Evolutionary conservation across 64 coral and sea anemone species (phyloP).

Genomic region (Montipora sp.): DNA sequence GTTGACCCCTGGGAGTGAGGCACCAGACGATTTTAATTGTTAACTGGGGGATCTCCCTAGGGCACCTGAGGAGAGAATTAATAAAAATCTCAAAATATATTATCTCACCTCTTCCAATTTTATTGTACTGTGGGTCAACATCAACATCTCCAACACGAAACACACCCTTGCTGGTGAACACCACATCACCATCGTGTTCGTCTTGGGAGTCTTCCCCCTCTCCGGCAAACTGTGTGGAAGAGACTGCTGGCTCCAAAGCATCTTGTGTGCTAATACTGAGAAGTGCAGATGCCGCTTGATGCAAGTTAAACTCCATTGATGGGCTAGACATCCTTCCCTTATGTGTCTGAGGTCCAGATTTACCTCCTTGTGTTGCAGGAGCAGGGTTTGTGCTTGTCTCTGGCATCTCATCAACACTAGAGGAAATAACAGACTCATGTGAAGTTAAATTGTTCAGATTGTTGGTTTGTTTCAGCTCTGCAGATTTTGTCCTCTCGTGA

Average conservation of each 20-base stretch:
- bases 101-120: slow-evolving; percentile 90
- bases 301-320: slow-evolving; percentile 80
- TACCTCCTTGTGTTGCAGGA: background rate
- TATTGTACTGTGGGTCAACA: slow-evolving; percentile 96
- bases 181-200: slow-evolving; percentile 82
- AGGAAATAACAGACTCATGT: background rate
- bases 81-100: background rate
- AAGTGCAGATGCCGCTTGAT: slow-evolving; percentile 86
- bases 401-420: background rate
- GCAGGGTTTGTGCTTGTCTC: background rate
- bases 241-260: slow-evolving; percentile 32
- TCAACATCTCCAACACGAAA: slow-evolving; percentile 98
- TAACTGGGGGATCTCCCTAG: no score
- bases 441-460: slow-evolving; percentile 12
- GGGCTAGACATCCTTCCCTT: slow-evolving; percentile 4
- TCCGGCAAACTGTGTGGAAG: background rate
- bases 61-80: no score
- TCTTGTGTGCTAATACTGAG: slow-evolving; percentile 85
- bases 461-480: slow-evolving; percentile 71
- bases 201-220: slow-evolving; percentile 42
- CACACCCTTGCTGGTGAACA: slow-evolving; percentile 93
- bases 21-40: no score
- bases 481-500: slow-evolving; percentile 74
- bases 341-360: slow-evolving; percentile 1
- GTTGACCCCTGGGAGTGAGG: no score